These are phyloP conservation scores for Melanotaenia boesemani DNA, from an alignment of 2,797 vertebrate genomes.

Conservation along the genomic window DNA sequence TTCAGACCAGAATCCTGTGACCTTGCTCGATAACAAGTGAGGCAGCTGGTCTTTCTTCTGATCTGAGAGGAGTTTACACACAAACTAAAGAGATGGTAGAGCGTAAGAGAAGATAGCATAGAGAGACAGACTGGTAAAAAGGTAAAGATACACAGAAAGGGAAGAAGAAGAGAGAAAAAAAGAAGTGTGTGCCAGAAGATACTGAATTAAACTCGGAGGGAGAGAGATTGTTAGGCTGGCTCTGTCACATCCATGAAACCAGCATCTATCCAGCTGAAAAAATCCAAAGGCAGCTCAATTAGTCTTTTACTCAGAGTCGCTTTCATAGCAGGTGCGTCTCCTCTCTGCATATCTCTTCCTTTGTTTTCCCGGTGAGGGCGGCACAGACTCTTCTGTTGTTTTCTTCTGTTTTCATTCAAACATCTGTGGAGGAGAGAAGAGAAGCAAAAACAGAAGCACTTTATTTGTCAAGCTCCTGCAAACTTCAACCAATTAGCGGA, in stretches of 20 bases:
- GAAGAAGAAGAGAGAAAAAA: conserved; percentile 2
- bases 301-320: conserved; percentile 20
- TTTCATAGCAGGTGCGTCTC: conserved; percentile 16
- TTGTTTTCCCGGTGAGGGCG: conserved; percentile 14
- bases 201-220: conserved; percentile 14
- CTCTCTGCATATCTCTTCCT: conserved; percentile 9
- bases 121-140: neutral
- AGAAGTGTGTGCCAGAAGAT: conserved; percentile 1
- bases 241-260: conserved; percentile 41
- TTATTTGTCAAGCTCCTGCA: conserved; percentile 69
- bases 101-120: neutral
- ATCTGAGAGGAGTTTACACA: conserved; percentile 2
- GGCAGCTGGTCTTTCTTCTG: conserved; percentile 8
- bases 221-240: conserved; percentile 7
- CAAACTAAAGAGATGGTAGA: conserved; percentile 6
- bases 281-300: conserved; percentile 29
- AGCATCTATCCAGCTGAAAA: conserved; percentile 29
- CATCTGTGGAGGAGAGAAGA: conserved; percentile 18
- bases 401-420: conserved; percentile 37
- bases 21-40: no score
- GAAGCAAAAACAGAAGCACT: conserved; percentile 45
- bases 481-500: conserved; percentile 81
- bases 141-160: neutral
- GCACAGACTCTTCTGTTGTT: conserved; percentile 14
- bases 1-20: no score